phyloP scores from a whole-genome alignment of 2,888 invertebrate genomes.

The Acleris sparsana region DNA sequence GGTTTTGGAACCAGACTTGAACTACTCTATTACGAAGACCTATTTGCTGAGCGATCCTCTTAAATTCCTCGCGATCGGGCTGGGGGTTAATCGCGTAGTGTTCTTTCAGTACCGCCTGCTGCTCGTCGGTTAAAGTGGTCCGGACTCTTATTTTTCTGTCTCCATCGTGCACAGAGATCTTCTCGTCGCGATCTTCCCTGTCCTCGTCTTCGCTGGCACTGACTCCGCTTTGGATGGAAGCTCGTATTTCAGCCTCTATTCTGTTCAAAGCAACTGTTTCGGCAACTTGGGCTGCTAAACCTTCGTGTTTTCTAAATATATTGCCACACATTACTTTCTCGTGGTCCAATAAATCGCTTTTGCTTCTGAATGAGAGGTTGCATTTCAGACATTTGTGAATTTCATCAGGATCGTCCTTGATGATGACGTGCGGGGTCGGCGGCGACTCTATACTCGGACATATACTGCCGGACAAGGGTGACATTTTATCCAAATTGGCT shows the following conservation, averaged over 20 bases:
- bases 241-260: slow-evolving; percentile 77
- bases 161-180: slow-evolving; percentile 82
- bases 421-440: slow-evolving; percentile 54
- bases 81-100: slow-evolving; percentile 95
- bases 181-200: slow-evolving; percentile 79
- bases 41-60: slow-evolving; percentile 91
- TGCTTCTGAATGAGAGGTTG: slow-evolving; percentile 82
- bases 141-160: slow-evolving; percentile 94
- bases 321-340: slow-evolving; percentile 86
- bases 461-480: slow-evolving; percentile 80
- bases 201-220: slow-evolving; percentile 87
- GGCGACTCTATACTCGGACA: slow-evolving; percentile 69
- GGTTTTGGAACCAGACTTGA: slow-evolving; percentile 99
- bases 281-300: slow-evolving; percentile 90
- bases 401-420: slow-evolving; percentile 73
- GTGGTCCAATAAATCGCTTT: slow-evolving; percentile 87
- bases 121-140: slow-evolving; percentile 97
- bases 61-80: slow-evolving; percentile 96
- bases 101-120: slow-evolving; percentile 93
- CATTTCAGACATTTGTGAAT: slow-evolving; percentile 83
- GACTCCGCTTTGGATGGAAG: slow-evolving; percentile 76
- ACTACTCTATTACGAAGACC: slow-evolving; percentile 91
- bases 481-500: slow-evolving; percentile 86
- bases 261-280: slow-evolving; percentile 85
- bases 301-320: slow-evolving; percentile 86